Percentiles rank a stretch among this genome's conserved stretches.
phyloP scores from a whole-genome alignment of 64 coral and sea anemone species.

The Montipora foliosa region DNA sequence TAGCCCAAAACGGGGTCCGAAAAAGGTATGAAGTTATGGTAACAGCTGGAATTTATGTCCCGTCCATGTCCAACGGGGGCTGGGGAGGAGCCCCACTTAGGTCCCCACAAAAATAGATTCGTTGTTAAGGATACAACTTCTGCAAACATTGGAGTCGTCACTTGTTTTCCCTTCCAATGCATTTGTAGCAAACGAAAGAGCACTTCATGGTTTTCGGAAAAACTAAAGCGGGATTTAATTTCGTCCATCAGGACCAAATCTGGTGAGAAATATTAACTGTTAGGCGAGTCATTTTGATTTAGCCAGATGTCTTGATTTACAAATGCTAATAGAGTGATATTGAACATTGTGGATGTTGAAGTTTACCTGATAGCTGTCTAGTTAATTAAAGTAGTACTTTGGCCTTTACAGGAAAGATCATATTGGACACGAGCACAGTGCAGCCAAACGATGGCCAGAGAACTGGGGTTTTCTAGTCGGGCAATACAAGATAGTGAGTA shows the following conservation, averaged over 20 bases:
- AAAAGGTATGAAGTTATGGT: no score
- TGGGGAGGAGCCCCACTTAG: no score
- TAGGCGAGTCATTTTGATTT: background rate
- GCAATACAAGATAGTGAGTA: conserved; percentile 90
- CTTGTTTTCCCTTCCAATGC: no score
- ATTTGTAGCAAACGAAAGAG: background rate
- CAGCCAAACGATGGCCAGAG: conserved; percentile 85
- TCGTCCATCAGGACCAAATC: conserved; percentile 96
- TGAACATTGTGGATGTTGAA: background rate
- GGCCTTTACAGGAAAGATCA: conserved; percentile 90
- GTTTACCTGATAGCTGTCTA: background rate
- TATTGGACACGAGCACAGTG: conserved; percentile 85
- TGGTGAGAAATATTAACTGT: conserved; percentile 66
- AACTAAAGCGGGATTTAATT: conserved; percentile 79
- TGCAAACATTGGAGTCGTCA: background rate
- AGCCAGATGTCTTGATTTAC: conserved; percentile 25
- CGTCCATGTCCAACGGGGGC: no score
- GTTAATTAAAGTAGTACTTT: background rate
- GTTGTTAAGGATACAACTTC: background rate
- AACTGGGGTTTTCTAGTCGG: conserved; percentile 97
- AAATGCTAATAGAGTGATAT: background rate
- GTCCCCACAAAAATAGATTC: background rate
- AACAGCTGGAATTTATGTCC: no score
- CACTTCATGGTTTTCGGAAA: conserved; percentile 86
- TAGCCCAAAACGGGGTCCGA: no score